Base-by-base conservation (phyloP, 2,888 invertebrate genomes). In the Mantis religiosa region DNA sequence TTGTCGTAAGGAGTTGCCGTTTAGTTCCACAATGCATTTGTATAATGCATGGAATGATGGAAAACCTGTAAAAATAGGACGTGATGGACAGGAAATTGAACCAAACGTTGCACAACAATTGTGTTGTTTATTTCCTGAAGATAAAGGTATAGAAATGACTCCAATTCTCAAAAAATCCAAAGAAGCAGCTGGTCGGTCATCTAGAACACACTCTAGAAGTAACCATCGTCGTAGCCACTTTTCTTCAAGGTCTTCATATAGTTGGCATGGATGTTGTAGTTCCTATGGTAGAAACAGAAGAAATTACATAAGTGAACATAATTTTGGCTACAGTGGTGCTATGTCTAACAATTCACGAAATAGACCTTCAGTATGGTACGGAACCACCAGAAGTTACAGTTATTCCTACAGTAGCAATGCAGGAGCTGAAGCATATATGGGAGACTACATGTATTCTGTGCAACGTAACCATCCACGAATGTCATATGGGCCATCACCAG, bases 41-140 rank as follows among this genome's bases (percentile, higher is more conserved):
- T 98, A 98, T 92, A 99, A 99, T 94, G 97, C 98, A 8, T 99
- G 99, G 98, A 99, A 99, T 94, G 99, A 99, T 93, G 98, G 98
- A 85, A 99, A 99, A 93, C 98, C 99, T 89, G 99, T 99, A 0
- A 99, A 99, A 95, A 99, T 99, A 92, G 99, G 99, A n/a, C 95
- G 99, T 90, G 99, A 99, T 94, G 99, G 99, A 0, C 97, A 99
- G 95, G 99, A 99, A 95, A 98, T 99, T 91, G 99, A 99, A 93
- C 98, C 99, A 3, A 96, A 97, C 93, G 98, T 98, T 88, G 99
- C 98, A 28, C 98, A 98, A 93, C 98, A 98, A 93, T 94, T 99
- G 89, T 99, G 98, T 92, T 96, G 98, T 90, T 94, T 99, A 85
- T 99, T 99, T 93, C 97, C 98, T 3, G 97, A 98, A 93, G 99